phyloP scores from a whole-genome alignment of 2,113 vertebrate genomes.

The Syrrhaptes paradoxus region DNA sequence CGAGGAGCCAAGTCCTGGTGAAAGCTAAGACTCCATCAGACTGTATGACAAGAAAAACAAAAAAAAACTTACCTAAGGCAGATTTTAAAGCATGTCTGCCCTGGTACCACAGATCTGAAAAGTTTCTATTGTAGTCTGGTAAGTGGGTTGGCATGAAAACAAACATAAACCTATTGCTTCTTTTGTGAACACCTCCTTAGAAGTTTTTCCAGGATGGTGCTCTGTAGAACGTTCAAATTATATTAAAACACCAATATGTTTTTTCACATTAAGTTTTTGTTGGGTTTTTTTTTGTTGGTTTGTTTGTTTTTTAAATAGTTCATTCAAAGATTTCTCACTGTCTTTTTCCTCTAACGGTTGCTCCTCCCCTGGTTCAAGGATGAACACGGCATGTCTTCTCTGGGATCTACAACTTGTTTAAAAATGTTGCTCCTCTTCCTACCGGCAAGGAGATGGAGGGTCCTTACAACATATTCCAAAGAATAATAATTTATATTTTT shows the following conservation, averaged over 20 bases:
- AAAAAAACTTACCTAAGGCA: not conserved
- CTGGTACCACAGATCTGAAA: not conserved
- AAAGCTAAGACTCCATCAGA: not conserved
- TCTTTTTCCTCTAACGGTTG: not conserved
- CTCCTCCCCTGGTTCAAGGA: not conserved
- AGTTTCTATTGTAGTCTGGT: not conserved
- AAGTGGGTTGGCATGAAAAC: not conserved
- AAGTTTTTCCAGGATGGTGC: not conserved
- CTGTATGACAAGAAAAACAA: not conserved
- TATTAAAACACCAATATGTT: not conserved
- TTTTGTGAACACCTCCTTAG: not conserved
- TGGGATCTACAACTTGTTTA: not conserved
- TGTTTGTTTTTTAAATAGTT: not conserved
- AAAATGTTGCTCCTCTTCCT: not conserved
- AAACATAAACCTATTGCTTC: not conserved
- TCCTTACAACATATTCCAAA: not conserved
- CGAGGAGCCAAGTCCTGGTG: not conserved
- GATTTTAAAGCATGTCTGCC: not conserved
- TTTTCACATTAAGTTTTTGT: not conserved
- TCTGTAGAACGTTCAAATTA: not conserved
- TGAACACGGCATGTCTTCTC: not conserved
- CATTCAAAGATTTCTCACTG: not conserved
- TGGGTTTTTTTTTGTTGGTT: no score
- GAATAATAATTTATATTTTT: not conserved
- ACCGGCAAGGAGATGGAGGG: not conserved